A percentile compares a stretch with the other conserved stretches of the same genome.
These are phyloP conservation scores for Penaeus vannamei DNA, from an alignment of 1,140 invertebrate species.

Conservation along the genomic window DNA sequence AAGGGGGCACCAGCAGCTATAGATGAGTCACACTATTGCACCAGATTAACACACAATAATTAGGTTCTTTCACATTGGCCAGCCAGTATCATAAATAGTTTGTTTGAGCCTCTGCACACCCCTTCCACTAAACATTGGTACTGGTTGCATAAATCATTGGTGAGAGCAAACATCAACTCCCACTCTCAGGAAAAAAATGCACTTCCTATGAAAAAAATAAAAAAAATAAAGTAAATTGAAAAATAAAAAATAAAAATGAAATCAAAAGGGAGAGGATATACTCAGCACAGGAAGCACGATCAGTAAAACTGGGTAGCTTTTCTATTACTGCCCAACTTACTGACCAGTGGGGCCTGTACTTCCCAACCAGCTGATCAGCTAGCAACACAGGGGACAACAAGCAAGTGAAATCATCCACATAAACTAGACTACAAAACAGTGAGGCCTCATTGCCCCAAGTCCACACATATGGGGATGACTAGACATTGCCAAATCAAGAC, in stretches of 20 bases:
- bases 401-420: conserved; percentile 59
- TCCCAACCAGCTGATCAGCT: conserved; percentile 47
- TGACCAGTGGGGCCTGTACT: conserved; percentile 43
- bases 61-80: conserved; percentile 40
- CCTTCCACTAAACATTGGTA: conserved; percentile 56
- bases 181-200: conserved; percentile 44
- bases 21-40: conserved; percentile 52
- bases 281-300: conserved; percentile 36
- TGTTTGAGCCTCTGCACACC: conserved; percentile 42
- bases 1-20: conserved; percentile 33
- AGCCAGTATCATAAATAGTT: conserved; percentile 26
- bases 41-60: conserved; percentile 38
- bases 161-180: conserved; percentile 46
- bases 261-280: neutral
- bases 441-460: conserved; percentile 47
- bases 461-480: conserved; percentile 58
- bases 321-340: conserved; percentile 12
- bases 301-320: conserved; percentile 33
- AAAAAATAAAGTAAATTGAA: conserved; percentile 4
- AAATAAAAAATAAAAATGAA: conserved; percentile 5
- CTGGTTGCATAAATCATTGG: conserved; percentile 57
- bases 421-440: conserved; percentile 62
- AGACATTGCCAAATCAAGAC: conserved; percentile 60
- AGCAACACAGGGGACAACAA: conserved; percentile 51
- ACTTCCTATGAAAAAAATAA: conserved; percentile 41